A percentile compares a stretch with the other conserved stretches of the same genome.
phyloP scores from a whole-genome alignment of 2,113 vertebrate species.

The Stercorarius parasiticus region DNA sequence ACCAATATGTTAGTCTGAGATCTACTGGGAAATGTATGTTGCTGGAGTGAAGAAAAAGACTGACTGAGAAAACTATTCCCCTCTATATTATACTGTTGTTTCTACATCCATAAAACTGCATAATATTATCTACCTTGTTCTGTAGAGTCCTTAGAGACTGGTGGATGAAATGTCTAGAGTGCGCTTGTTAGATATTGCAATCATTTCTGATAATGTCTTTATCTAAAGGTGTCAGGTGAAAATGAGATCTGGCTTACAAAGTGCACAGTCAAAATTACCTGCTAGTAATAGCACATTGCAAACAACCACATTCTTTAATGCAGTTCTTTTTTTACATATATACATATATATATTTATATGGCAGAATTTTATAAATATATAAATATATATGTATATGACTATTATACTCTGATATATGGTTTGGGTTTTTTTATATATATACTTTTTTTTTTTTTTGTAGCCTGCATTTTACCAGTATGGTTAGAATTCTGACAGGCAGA shows the following conservation, averaged over 20 bases:
- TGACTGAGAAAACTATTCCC: not conserved
- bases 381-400: rapidly evolving
- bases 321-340: not conserved
- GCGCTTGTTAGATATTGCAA: not conserved
- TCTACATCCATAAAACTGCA: not conserved
- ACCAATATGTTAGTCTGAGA: not conserved
- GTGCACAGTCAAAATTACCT: not conserved
- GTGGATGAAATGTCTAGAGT: not conserved
- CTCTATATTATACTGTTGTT: not conserved
- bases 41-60: not conserved
- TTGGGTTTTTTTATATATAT: not conserved
- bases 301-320: not conserved
- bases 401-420: not conserved
- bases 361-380: not conserved
- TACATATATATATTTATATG: not conserved
- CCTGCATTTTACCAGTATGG: not conserved
- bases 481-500: not conserved
- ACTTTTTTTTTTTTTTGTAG: not conserved
- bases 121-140: not conserved
- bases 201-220: not conserved
- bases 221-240: not conserved
- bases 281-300: not conserved
- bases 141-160: not conserved
- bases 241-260: not conserved
- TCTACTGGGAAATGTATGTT: not conserved